phyloP scores from a whole-genome alignment of 2,888 invertebrate species.

The Spodoptera exigua region DNA sequence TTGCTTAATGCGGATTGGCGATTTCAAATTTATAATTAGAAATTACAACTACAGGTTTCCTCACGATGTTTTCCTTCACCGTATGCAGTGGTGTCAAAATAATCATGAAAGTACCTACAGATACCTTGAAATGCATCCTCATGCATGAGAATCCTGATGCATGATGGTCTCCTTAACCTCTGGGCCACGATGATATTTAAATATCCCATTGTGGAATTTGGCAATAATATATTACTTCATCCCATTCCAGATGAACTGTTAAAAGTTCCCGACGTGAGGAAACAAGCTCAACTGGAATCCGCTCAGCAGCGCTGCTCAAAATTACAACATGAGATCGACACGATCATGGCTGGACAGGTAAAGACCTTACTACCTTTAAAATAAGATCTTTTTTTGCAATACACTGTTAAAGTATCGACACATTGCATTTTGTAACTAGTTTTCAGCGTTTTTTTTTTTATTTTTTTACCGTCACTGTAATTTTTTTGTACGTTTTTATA shows the following conservation, averaged over 20 bases:
- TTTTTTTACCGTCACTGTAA: slow-evolving; percentile 45
- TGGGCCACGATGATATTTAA: too few relatives aligned
- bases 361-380: slow-evolving; percentile 29
- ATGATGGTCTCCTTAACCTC: too few relatives aligned
- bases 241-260: slow-evolving; percentile 78
- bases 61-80: too few relatives aligned
- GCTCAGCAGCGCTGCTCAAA: slow-evolving; percentile 80
- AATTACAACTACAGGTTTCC: too few relatives aligned
- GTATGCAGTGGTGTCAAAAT: too few relatives aligned
- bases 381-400: slow-evolving; percentile 41
- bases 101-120: too few relatives aligned
- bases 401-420: slow-evolving; percentile 45
- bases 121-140: too few relatives aligned
- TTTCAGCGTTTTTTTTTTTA: slow-evolving; percentile 60
- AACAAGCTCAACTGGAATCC: slow-evolving; percentile 81
- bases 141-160: too few relatives aligned
- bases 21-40: too few relatives aligned
- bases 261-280: slow-evolving; percentile 85
- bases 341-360: slow-evolving; percentile 81
- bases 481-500: slow-evolving; percentile 52
- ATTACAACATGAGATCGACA: slow-evolving; percentile 82
- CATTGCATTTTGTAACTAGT: slow-evolving; percentile 60
- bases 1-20: too few relatives aligned
- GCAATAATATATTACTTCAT: background rate
- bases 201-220: too few relatives aligned